A percentile compares a stretch with the other conserved stretches of the same genome.
Conservation (phyloP, 2,113 vertebrate genomes). For the Spea bombifrons region DNA sequence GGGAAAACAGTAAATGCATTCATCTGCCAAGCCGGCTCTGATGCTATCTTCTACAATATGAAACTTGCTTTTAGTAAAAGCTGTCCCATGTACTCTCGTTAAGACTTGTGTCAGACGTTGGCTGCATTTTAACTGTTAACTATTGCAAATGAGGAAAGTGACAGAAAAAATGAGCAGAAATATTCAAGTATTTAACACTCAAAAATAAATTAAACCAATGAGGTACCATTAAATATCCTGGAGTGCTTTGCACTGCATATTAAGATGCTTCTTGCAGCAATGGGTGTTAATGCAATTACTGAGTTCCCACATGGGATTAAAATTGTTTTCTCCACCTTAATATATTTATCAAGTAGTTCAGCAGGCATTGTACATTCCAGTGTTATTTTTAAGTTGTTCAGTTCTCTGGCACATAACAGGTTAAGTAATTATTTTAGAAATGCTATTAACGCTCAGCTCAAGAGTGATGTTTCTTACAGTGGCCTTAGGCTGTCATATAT, state of each 20-base stretch:
- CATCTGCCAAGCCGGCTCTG: not conserved
- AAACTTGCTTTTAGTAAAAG: not conserved
- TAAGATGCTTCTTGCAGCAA: too few species aligned
- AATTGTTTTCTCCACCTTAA: too few species aligned
- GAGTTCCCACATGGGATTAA: too few species aligned
- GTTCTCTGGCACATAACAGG: too few species aligned
- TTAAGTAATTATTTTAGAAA: too few species aligned
- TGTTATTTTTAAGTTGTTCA: too few species aligned
- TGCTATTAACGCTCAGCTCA: too few species aligned
- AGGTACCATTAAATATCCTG: not conserved
- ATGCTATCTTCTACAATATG: not conserved
- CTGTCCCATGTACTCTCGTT: not conserved
- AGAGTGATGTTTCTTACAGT: too few species aligned
- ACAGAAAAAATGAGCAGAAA: slow-evolving; percentile 2
- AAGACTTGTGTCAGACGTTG: not conserved
- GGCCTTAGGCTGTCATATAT: too few species aligned
- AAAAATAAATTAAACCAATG: not conserved
- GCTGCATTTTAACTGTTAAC: slow-evolving; percentile 7
- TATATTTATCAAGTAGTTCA: too few species aligned
- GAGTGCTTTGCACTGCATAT: not conserved
- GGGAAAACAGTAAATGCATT: slow-evolving; percentile 17
- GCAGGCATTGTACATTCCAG: too few species aligned
- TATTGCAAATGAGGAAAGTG: slow-evolving; percentile 4
- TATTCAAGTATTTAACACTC: not conserved
- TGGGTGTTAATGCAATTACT: too few species aligned